phyloP scores from a whole-genome alignment of 1,140 invertebrate species.

The Pteromalus puparum region DNA sequence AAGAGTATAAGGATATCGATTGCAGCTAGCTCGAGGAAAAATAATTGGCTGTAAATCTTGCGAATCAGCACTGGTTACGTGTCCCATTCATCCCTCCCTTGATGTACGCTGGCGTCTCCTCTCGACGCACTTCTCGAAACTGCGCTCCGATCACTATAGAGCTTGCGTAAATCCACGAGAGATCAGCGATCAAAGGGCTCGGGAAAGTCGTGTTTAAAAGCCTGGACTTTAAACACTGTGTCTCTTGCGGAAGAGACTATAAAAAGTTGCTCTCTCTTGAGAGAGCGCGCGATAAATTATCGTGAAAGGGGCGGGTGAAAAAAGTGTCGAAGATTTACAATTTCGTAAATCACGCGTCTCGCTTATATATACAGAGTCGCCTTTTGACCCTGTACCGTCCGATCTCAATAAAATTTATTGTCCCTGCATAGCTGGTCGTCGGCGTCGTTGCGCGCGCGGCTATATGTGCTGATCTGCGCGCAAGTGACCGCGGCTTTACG shows the following conservation, averaged over 20 bases:
- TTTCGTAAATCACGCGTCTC: conserved; percentile 10
- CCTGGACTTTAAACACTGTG: too few species aligned
- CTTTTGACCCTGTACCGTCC: not conserved
- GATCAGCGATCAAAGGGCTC: not conserved
- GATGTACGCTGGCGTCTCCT: too few species aligned
- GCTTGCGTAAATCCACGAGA: not conserved
- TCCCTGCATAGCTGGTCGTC: not conserved
- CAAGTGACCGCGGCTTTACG: not conserved
- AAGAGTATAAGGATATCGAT: conserved; percentile 49
- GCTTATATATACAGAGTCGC: not conserved
- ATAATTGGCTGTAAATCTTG: conserved; percentile 62
- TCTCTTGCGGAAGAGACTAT: too few species aligned
- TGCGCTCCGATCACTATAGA: not conserved
- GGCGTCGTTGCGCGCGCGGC: not conserved
- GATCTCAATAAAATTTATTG: conserved; percentile 18
- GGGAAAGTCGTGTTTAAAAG: too few species aligned
- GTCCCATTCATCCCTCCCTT: not conserved
- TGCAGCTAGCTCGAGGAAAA: conserved; percentile 57
- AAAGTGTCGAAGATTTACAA: not conserved
- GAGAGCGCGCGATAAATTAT: not conserved
- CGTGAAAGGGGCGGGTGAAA: not conserved
- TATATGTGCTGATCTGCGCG: not conserved
- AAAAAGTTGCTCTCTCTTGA: not conserved
- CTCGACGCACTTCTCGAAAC: not conserved
- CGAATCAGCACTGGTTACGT: not conserved